phyloP scores from a whole-genome alignment of 1,140 invertebrate species.

The Alviniconcha marisindica region DNA sequence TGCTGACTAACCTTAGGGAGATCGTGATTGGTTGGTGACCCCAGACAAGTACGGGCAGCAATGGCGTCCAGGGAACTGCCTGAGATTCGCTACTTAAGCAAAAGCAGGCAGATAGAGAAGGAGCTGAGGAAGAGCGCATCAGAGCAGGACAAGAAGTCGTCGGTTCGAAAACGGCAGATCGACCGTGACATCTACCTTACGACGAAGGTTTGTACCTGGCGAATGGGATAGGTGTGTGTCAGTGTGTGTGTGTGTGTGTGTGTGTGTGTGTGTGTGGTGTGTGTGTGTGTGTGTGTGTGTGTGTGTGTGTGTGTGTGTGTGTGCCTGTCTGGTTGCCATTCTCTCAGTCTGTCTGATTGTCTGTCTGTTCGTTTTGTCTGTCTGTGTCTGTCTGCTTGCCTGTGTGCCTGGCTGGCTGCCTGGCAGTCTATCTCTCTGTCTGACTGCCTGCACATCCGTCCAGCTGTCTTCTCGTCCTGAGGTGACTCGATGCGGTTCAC shows the following conservation, averaged over 20 bases:
- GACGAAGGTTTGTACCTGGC: background rate
- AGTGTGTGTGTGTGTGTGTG: background rate
- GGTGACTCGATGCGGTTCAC: too few relatives aligned
- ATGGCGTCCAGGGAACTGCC: background rate
- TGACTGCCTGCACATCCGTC: too few relatives aligned
- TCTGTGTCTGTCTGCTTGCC: too few relatives aligned
- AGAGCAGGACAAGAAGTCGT: background rate
- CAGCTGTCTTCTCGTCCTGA: too few relatives aligned
- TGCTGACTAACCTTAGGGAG: too few relatives aligned
- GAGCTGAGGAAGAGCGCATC: slow-evolving; percentile 21
- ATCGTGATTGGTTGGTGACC: too few relatives aligned
- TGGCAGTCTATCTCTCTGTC: too few relatives aligned
- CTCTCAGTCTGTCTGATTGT: too few relatives aligned
- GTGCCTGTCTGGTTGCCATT: background rate
- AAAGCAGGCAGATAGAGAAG: background rate
- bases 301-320: background rate
- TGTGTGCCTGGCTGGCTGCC: too few relatives aligned
- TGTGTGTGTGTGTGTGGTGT: slow-evolving; percentile 17
- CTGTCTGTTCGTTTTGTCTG: too few relatives aligned
- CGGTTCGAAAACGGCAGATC: background rate
- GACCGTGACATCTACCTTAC: background rate
- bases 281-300: background rate
- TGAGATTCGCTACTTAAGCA: slow-evolving; percentile 6
- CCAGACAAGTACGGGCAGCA: too few relatives aligned
- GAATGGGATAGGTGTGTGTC: background rate